Base-by-base conservation (phyloP, 2,113 vertebrate species). In the Cryptomyrus ogoouensis region DNA sequence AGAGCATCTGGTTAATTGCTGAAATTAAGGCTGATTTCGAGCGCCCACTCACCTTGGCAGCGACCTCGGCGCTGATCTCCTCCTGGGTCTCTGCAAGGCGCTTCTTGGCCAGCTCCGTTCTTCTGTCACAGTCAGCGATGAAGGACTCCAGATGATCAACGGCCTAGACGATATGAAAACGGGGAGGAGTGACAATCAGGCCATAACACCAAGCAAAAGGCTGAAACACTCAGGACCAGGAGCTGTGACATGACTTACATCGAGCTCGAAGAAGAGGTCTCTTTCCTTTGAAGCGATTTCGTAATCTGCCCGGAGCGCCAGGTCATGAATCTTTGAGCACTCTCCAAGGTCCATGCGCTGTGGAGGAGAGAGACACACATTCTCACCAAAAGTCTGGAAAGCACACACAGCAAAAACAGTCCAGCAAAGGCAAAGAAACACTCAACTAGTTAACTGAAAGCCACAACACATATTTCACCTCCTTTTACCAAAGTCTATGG, bases 291-390 rank as follows among this genome's bases (percentile, higher is more conserved):
- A 99, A 87, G 98, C 98, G 89, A 99, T 99, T 95, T 99, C 98
- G 93, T 99, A 99, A 95, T 99, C 98, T 49, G 98, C 98, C 94
- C 98, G 96, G 91, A 99, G 96, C 3, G 98, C 98, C 95, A 99
- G 94, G 95, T 99, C 98, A 74, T 99, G 98, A 94, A 98, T 99
- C 95, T 99, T 99, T n/a, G 98, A 97, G 92, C 98, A 99, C 90
- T 99, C 98, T 89, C 98, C 98, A 90, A 99, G 95, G 94, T 99
- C 98, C 98, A 99, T 99, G 77, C 98, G 96, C 98, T 99, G 17
- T n/a, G 50, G 31, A 46, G n/a, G 35, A 83, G 27, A 86, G 17
- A 88, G 17, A 88, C 5, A 85, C 24, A 17, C 47, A 21, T 7
- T 77, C 70, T 6, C 70, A 77, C 27, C n/a, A 39, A 77, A 77